Base-by-base conservation (phyloP, 2,888 invertebrate species). In the Hirtodrosophila alboralis region DNA sequence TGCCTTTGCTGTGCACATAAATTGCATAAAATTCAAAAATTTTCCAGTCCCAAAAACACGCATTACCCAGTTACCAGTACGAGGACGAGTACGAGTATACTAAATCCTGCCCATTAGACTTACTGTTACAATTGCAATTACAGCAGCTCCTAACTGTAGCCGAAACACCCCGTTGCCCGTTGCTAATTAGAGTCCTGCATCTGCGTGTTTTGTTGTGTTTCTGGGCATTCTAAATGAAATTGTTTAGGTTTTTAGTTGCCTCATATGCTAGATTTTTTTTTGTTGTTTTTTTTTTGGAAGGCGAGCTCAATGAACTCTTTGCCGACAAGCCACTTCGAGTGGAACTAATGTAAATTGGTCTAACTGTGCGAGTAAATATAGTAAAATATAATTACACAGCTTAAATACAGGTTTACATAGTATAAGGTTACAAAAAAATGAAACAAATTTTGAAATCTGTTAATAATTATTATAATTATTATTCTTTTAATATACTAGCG, bases 281-380 rank as follows among this genome's bases (percentile, higher is more conserved):
- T n/a, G n/a, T n/a, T n/a, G n/a, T n/a, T n/a, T n/a, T n/a, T n/a
- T n/a, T n/a, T n/a, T n/a, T n/a, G n/a, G 38, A 36, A 40, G 44
- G 9, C 38, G 59, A 54, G 75, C 70, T 16, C 76, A 76, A 30
- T 51, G 68, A 76, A 73, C 78, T 74, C 69, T 71, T 70, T 59
- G n/a, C 14, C 44, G 51, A 52, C 31, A 67, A 54, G 53, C 61
- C 53, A 37, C 41, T 27, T 86, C 81, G 62, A 54, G 40, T 86
- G 78, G 84, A 86, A 79, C 84, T 79, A 79, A 79, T 79, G 81
- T 43, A 14, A 51, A 33, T 52, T 81, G 48, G 49, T 59, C 30
- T 40, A 60, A 38, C 52, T 43, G 13, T 40, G 16, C 70, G 62
- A 58, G 54, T 58, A 58, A 37, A 44, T 59, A 21, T 37, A 31